phyloP scores from a whole-genome alignment of 2,888 invertebrate genomes.

The Eupithecia vulgata region DNA sequence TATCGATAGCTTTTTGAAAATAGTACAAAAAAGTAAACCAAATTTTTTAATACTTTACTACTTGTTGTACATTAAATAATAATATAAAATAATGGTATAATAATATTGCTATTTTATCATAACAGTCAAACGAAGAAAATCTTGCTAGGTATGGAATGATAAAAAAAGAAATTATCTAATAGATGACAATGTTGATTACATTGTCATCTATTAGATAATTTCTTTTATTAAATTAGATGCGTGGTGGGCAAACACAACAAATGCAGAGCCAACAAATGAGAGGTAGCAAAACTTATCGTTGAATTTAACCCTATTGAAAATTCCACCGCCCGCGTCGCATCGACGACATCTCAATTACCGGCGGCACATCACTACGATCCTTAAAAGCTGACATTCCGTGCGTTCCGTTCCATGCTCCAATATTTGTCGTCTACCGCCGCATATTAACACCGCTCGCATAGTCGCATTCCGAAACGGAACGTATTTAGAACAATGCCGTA shows the following conservation, averaged over 20 bases:
- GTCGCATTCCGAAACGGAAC: slow-evolving; percentile 34
- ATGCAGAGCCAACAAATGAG: background rate
- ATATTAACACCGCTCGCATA: slow-evolving; percentile 61
- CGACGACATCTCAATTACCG: slow-evolving; percentile 53
- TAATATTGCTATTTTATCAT: too few relatives aligned
- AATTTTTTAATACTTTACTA: too few relatives aligned
- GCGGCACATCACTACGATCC: slow-evolving; percentile 54
- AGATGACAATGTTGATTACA: too few relatives aligned
- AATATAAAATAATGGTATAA: too few relatives aligned
- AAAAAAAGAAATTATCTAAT: background rate
- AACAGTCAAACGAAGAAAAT: background rate
- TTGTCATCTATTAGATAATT: too few relatives aligned
- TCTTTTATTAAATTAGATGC: too few relatives aligned
- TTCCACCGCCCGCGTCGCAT: slow-evolving; percentile 37
- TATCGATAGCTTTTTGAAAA: slow-evolving; percentile 16
- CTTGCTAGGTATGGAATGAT: background rate
- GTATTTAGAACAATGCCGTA: slow-evolving; percentile 50
- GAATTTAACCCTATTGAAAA: slow-evolving; percentile 35
- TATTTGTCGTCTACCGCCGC: slow-evolving; percentile 63
- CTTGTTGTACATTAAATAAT: too few relatives aligned
- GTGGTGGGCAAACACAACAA: too few relatives aligned
- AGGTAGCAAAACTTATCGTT: background rate
- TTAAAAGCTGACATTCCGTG: slow-evolving; percentile 63
- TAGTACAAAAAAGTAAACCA: background rate
- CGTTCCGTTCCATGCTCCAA: slow-evolving; percentile 59